Conservation (phyloP, 2,113 vertebrate species). For the Nasalis larvatus region DNA sequence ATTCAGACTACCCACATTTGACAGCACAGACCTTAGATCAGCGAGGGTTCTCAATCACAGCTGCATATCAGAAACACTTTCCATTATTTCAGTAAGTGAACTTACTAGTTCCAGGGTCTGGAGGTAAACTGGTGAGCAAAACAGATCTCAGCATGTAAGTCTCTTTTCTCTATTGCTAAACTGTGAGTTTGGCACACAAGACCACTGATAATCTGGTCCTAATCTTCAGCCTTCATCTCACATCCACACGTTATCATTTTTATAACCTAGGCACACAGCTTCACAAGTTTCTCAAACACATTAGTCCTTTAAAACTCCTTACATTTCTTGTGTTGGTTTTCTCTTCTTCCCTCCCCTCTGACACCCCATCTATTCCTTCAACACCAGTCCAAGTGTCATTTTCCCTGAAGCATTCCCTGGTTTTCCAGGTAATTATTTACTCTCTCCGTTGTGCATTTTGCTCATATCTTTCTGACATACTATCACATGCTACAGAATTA, state of each 20-base stretch:
- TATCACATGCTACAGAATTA: not conserved
- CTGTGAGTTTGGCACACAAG: not conserved
- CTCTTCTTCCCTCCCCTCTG: not conserved
- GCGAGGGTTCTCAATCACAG: not conserved
- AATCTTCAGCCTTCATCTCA: not conserved
- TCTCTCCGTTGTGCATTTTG: not conserved
- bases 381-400: not conserved
- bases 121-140: not conserved
- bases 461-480: not conserved
- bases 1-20: not conserved
- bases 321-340: not conserved
- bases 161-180: not conserved
- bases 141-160: not conserved
- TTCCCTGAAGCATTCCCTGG: not conserved
- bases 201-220: not conserved
- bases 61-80: not conserved
- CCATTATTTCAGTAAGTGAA: not conserved
- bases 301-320: not conserved
- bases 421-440: not conserved
- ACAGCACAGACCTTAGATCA: not conserved
- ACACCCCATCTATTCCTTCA: not conserved
- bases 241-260: not conserved
- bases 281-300: not conserved
- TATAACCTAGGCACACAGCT: not conserved
- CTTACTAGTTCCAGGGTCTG: not conserved